A percentile compares a stretch with the other conserved stretches of the same genome.
Conservation (phyloP, 2,888 invertebrate species). For the Balanococcus diminutus region DNA sequence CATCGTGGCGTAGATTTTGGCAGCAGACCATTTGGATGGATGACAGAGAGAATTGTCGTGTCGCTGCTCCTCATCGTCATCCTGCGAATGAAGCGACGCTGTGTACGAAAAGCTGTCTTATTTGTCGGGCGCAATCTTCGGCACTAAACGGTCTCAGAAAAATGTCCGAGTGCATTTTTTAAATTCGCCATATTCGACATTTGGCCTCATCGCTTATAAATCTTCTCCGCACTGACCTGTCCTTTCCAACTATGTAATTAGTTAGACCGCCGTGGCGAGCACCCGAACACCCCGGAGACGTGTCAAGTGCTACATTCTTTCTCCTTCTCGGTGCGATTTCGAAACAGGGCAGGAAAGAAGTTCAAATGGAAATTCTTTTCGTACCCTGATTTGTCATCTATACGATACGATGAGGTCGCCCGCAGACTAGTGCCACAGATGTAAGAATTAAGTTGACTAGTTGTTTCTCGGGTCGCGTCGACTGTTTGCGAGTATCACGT, state of each 20-base stretch:
- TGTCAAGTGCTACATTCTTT: background rate
- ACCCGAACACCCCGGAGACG: background rate
- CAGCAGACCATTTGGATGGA: slow-evolving; percentile 39
- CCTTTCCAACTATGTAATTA: background rate
- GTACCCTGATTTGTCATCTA: background rate
- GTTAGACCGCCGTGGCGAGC: background rate
- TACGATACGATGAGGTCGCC: background rate
- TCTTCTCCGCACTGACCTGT: background rate
- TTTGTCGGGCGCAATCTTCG: background rate
- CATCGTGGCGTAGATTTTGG: slow-evolving; percentile 32
- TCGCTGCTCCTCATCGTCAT: background rate
- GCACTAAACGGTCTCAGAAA: background rate
- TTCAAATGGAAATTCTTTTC: background rate
- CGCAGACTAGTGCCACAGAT: background rate
- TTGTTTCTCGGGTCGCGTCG: background rate
- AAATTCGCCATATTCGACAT: background rate
- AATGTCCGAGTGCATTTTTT: background rate
- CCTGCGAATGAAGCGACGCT: too few relatives aligned
- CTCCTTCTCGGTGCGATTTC: background rate
- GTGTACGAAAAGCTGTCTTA: slow-evolving; percentile 22
- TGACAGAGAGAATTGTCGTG: slow-evolving; percentile 47
- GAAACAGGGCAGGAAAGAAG: background rate
- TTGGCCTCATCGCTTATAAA: background rate
- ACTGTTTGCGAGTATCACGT: background rate
- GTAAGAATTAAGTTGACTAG: background rate